These are phyloP conservation scores for Cheilosia vernalis DNA, from an alignment of 2,888 invertebrate species.

Conservation along the genomic window DNA sequence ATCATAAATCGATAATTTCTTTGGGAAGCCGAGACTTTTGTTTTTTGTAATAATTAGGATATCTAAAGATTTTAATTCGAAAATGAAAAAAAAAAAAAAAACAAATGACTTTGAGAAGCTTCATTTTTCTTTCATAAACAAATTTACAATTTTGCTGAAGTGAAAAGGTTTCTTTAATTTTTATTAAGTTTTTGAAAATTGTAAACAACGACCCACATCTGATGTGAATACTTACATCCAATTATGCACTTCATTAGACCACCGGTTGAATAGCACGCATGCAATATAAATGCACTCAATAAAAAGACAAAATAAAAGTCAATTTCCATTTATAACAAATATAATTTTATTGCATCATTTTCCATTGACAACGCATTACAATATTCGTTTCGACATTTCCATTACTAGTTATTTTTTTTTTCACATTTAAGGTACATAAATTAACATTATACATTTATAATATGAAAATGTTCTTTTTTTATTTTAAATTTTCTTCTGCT, in stretches of 20 bases:
- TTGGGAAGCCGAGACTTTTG: too few relatives aligned
- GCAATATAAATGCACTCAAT: not conserved
- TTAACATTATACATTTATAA: constrained; percentile 63
- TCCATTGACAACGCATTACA: constrained; percentile 56
- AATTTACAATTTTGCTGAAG: too few relatives aligned
- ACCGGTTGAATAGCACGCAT: not conserved
- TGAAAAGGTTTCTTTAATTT: too few relatives aligned
- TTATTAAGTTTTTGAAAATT: too few relatives aligned
- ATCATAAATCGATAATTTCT: too few relatives aligned
- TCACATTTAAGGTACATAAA: constrained; percentile 68
- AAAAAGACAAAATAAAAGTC: not conserved
- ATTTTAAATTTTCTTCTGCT: not conserved
- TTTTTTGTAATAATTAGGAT: too few relatives aligned
- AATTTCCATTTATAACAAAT: constrained; percentile 64
- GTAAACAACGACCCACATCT: too few relatives aligned
- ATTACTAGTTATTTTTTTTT: constrained; percentile 17
- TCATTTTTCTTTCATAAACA: too few relatives aligned
- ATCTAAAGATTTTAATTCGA: too few relatives aligned
- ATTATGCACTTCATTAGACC: not conserved
- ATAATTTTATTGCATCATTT: constrained; percentile 61
- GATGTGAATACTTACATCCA: not conserved
- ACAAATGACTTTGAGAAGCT: too few relatives aligned
- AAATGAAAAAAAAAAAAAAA: too few relatives aligned
- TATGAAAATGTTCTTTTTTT: constrained; percentile 17
- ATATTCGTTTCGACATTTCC: constrained; percentile 36